Evolutionary conservation across 2,797 vertebrate genomes (phyloP).

Genomic region (Squalus acanthias): DNA sequence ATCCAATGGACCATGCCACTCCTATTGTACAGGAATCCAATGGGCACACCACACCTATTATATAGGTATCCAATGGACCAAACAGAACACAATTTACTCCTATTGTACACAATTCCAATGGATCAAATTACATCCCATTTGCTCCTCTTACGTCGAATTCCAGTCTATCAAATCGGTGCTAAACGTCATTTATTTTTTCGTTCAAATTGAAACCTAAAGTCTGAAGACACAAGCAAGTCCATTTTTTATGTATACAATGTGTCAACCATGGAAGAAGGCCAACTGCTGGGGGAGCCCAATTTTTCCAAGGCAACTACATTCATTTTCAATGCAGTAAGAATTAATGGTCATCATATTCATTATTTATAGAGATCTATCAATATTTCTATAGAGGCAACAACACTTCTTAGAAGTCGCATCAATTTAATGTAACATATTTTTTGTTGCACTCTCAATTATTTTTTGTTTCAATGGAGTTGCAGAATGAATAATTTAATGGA

Average conservation of each 20-base stretch:
- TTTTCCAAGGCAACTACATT: not conserved
- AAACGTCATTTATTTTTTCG: not conserved
- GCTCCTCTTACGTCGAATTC: not conserved
- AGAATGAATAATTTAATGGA: conserved; percentile 16
- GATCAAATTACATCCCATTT: not conserved
- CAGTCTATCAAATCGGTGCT: not conserved
- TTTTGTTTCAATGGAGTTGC: conserved; percentile 17
- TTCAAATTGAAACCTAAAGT: conserved; percentile 8
- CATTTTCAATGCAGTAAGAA: not conserved
- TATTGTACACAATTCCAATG: not conserved
- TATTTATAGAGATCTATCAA: not conserved
- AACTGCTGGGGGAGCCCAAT: not conserved
- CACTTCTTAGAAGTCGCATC: not conserved
- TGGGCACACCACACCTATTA: not conserved
- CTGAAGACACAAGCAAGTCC: not conserved
- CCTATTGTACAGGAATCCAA: not conserved
- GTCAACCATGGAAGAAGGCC: not conserved
- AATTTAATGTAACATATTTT: not conserved
- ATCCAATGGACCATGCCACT: not conserved
- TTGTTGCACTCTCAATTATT: not conserved
- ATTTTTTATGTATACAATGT: not conserved
- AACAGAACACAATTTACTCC: not conserved
- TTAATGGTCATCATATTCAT: not conserved
- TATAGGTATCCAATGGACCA: not conserved
- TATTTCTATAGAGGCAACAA: not conserved